phyloP scores from a whole-genome alignment of 2,888 invertebrate genomes.

The Leucoptera coffeella region DNA sequence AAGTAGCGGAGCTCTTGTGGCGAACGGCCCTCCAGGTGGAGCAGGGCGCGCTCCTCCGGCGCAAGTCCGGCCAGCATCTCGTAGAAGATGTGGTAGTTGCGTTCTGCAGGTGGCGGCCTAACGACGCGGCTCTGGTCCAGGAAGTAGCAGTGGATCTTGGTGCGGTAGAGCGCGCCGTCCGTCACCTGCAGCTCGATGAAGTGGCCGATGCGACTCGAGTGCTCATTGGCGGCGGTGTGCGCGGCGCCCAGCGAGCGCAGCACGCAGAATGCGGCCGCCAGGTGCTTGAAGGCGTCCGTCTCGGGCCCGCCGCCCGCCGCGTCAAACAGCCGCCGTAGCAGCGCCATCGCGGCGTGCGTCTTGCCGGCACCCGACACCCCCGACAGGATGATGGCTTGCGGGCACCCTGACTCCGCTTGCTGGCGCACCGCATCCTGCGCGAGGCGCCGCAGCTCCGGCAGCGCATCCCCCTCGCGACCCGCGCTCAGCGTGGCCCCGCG shows the following conservation, averaged over 20 bases:
- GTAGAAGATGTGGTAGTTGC: constrained; percentile 96
- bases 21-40: constrained; percentile 81
- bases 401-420: constrained; percentile 92
- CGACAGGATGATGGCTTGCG: constrained; percentile 89
- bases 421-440: constrained; percentile 89
- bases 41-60: constrained; percentile 77
- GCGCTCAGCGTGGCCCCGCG: constrained; percentile 67
- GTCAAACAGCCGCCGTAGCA: constrained; percentile 86
- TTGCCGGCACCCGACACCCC: constrained; percentile 91
- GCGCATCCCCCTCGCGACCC: too few species aligned
- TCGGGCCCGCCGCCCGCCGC: constrained; percentile 92
- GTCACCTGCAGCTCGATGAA: constrained; percentile 95
- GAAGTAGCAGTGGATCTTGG: constrained; percentile 95
- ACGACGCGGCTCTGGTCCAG: constrained; percentile 91
- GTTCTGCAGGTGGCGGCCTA: constrained; percentile 76
- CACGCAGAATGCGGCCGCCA: constrained; percentile 92
- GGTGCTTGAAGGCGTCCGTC: constrained; percentile 93
- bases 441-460: constrained; percentile 81
- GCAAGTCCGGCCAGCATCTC: constrained; percentile 89
- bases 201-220: constrained; percentile 92
- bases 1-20: constrained; percentile 78
- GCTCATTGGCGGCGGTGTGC: constrained; percentile 82
- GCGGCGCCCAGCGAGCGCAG: constrained; percentile 87
- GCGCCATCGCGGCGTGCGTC: constrained; percentile 86
- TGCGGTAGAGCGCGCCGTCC: constrained; percentile 88